Evolutionary conservation across 2,113 vertebrate species (phyloP).

Genomic region (Rhombomys opimus): DNA sequence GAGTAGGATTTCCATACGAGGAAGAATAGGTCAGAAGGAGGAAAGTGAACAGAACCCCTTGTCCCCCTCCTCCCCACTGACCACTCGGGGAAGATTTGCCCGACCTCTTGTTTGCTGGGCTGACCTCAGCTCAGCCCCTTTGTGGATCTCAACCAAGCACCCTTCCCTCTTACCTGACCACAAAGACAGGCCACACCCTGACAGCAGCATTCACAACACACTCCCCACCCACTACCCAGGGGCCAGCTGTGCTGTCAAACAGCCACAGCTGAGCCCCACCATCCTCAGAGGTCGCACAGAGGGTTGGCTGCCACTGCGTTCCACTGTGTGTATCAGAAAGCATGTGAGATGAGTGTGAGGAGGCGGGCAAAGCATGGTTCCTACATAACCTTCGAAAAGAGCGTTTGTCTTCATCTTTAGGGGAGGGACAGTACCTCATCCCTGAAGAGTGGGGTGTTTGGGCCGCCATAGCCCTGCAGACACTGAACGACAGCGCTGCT

Average conservation of each 20-base stretch:
- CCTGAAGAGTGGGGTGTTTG: background rate
- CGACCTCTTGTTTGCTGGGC: background rate
- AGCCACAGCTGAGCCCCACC: fast-evolving
- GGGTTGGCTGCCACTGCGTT: fast-evolving
- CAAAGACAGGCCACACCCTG: background rate
- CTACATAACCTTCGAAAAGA: background rate
- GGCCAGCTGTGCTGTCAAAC: background rate
- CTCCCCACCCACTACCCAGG: background rate
- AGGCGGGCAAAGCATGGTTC: background rate
- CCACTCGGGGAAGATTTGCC: background rate
- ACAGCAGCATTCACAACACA: background rate
- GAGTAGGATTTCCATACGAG: background rate
- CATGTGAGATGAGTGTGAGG: background rate
- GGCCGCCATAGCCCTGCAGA: background rate
- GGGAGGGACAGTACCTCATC: background rate
- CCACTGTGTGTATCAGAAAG: background rate
- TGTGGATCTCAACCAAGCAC: background rate
- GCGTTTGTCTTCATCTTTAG: background rate
- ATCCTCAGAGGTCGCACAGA: fast-evolving
- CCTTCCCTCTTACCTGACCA: background rate
- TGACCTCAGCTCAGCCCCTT: background rate
- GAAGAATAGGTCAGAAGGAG: background rate
- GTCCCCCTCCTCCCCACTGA: background rate
- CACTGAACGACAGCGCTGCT: fast-evolving
- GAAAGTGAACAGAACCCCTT: fast-evolving